These are phyloP conservation scores for Neomicropteryx cornuta DNA, from an alignment of 1,140 invertebrate species.

Conservation along the genomic window DNA sequence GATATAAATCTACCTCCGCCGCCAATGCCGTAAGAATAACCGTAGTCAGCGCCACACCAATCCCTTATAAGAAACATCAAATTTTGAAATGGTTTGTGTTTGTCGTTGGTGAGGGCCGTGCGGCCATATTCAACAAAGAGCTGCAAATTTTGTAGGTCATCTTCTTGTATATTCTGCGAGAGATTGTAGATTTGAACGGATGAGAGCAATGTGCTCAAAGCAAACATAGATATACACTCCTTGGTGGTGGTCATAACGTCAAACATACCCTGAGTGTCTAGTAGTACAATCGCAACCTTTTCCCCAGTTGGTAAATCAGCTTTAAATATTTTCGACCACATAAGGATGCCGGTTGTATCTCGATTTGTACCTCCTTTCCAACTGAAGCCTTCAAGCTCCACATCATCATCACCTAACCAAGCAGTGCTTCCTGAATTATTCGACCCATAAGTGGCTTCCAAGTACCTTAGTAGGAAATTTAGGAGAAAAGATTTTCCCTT, in stretches of 20 bases:
- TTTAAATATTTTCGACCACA: constrained; percentile 2
- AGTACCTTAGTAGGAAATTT: constrained; percentile 4
- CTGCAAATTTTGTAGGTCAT: neutral
- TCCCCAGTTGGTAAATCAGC: neutral
- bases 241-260: neutral
- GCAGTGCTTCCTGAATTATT: neutral
- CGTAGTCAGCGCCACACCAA: no score
- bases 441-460: neutral
- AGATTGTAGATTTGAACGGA: constrained; percentile 1
- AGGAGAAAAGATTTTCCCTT: constrained; percentile 6
- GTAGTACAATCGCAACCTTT: neutral
- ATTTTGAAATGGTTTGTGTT: constrained; percentile 1
- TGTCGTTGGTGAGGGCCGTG: neutral
- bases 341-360: constrained; percentile 4
- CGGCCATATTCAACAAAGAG: neutral
- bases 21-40: no score
- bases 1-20: no score
- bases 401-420: constrained; percentile 2
- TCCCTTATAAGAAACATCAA: neutral
- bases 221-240: constrained; percentile 1
- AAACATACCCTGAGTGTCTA: constrained; percentile 3
- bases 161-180: neutral
- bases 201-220: constrained; percentile 2
- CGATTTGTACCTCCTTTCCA: constrained; percentile 3
- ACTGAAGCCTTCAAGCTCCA: neutral